Evolutionary conservation across 2,113 vertebrate species (phyloP).

Genomic region (western clawed frog (Xenopus tropicalis)): UCB_Xtro_10.0 CM004448.2:102186501-102187000

Average conservation of each 20-base stretch:
- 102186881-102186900: conserved; percentile 43
- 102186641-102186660: too few relatives aligned
- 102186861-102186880: conserved; percentile 46
- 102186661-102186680: too few relatives aligned
- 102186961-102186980: conserved; percentile 56
- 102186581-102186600: too few relatives aligned
- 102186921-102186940: conserved; percentile 50
- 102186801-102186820: conserved; percentile 31
- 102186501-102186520: too few relatives aligned
- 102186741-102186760: conserved; percentile 26
- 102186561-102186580: too few relatives aligned
- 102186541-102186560: too few relatives aligned
- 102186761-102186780: conserved; percentile 17
- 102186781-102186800: conserved; percentile 38
- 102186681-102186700: neutral
- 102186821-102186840: conserved; percentile 37
- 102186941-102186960: conserved; percentile 49
- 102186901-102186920: conserved; percentile 53
- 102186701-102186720: conserved; percentile 23
- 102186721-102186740: conserved; percentile 6
- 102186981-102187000: conserved; percentile 54
- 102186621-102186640: too few relatives aligned
- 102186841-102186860: conserved; percentile 18
- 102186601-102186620: too few relatives aligned
- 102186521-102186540: too few relatives aligned